Evolutionary conservation across 2,888 invertebrate genomes (phyloP).

Genomic region (Amorpha juglandis): DNA sequence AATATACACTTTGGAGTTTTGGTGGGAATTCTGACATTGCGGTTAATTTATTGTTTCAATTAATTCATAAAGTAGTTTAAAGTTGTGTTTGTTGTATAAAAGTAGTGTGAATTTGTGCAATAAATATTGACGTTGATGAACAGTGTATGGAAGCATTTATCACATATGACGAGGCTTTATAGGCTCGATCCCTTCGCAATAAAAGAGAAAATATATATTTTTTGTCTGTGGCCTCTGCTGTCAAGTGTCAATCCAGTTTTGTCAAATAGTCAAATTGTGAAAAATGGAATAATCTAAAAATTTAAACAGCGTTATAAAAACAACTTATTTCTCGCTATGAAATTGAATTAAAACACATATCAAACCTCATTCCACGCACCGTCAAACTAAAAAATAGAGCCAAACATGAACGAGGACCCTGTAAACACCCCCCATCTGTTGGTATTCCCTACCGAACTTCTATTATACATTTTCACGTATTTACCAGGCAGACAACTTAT

Average conservation of each 20-base stretch:
- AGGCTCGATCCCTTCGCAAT: too few relatives aligned
- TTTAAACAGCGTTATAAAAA: neutral
- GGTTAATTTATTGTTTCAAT: too few relatives aligned
- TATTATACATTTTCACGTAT: constrained; percentile 56
- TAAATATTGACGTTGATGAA: too few relatives aligned
- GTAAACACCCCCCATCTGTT: neutral
- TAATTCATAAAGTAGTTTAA: too few relatives aligned
- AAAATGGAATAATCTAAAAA: neutral
- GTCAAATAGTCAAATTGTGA: neutral
- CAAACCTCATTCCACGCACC: neutral
- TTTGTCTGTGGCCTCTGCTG: too few relatives aligned
- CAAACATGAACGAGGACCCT: constrained; percentile 11
- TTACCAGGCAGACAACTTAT: constrained; percentile 55
- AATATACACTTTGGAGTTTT: neutral
- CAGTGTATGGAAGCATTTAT: too few relatives aligned
- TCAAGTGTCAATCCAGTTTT: neutral
- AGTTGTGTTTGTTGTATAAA: too few relatives aligned
- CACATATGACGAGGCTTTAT: too few relatives aligned
- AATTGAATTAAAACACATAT: neutral
- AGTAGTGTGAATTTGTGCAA: too few relatives aligned
- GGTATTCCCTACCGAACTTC: constrained; percentile 59
- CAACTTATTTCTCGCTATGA: neutral
- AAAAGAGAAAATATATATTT: too few relatives aligned
- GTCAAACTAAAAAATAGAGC: too few relatives aligned
- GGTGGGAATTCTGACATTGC: neutral